These are phyloP conservation scores for Pantherophis alleghaniensis DNA, from an alignment of 2,797 vertebrate species.

Conservation along the genomic window DNA sequence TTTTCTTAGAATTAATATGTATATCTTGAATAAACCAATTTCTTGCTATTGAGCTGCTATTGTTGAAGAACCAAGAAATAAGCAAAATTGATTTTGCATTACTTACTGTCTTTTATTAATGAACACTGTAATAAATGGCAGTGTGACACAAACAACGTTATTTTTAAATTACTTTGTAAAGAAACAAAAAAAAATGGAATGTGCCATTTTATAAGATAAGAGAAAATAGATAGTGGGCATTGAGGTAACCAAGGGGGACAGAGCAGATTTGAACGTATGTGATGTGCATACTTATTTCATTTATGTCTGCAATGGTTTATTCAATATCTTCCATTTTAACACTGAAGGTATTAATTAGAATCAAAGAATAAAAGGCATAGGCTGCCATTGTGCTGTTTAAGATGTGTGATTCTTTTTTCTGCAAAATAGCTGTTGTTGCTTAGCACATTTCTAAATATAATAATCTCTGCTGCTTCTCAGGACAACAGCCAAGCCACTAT, in stretches of 20 bases:
- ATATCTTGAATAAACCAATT: neutral
- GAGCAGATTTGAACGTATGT: neutral
- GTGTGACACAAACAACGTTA: neutral
- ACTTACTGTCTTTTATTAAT: neutral
- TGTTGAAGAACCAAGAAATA: neutral
- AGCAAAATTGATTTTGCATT: neutral
- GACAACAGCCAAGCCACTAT: neutral
- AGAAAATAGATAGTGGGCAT: neutral
- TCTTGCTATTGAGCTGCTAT: neutral
- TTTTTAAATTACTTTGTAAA: constrained; percentile 1
- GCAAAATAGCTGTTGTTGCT: neutral
- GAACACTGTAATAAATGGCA: constrained; percentile 8
- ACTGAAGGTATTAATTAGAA: neutral
- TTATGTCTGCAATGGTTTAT: neutral
- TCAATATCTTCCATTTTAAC: neutral
- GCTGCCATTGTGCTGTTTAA: neutral
- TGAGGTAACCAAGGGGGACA: neutral
- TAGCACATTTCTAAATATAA: constrained; percentile 19
- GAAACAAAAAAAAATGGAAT: constrained; percentile 3
- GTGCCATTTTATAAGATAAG: neutral
- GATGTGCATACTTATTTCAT: neutral
- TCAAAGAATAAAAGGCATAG: neutral
- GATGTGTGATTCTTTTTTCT: neutral
- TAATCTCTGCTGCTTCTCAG: constrained; percentile 24
- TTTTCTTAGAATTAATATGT: neutral